Evolutionary conservation across 2,797 vertebrate genomes (phyloP).

Genomic region (Fringilla coelebs): DNA sequence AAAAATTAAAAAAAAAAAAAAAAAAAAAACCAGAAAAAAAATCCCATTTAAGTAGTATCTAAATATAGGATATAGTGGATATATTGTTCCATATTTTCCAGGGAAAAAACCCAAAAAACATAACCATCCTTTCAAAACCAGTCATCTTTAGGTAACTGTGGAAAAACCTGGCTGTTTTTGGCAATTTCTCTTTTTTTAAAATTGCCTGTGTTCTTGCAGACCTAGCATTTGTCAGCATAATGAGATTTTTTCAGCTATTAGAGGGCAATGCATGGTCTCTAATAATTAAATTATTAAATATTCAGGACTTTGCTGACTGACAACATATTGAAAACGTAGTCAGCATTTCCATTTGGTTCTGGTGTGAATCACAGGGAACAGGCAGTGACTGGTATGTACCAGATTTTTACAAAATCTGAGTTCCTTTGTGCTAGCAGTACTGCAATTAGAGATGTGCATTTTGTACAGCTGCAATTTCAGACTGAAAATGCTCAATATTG

Average conservation of each 20-base stretch:
- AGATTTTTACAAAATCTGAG: not conserved
- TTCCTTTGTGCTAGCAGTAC: not conserved
- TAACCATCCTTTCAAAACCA: not conserved
- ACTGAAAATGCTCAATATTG: not conserved
- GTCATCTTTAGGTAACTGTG: not conserved
- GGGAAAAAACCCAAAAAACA: not conserved
- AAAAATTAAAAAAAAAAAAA: not conserved
- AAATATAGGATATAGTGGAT: not conserved
- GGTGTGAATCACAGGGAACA: not conserved
- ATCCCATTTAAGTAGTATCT: not conserved
- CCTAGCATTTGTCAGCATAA: constrained; percentile 3
- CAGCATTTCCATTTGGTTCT: not conserved
- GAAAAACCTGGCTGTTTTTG: not conserved
- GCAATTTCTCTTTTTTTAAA: not conserved
- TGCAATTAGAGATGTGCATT: not conserved
- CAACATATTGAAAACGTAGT: not conserved
- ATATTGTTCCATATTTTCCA: not conserved
- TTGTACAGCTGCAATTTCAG: not conserved
- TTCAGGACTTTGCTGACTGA: constrained; percentile 21
- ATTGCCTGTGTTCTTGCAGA: not conserved
- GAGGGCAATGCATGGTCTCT: not conserved
- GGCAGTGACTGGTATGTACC: not conserved
- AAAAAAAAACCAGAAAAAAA: not conserved
- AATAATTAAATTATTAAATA: constrained; percentile 50
- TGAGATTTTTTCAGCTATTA: not conserved